Conservation (phyloP, 2,113 vertebrate genomes). For the Fregetta grallaria region DNA sequence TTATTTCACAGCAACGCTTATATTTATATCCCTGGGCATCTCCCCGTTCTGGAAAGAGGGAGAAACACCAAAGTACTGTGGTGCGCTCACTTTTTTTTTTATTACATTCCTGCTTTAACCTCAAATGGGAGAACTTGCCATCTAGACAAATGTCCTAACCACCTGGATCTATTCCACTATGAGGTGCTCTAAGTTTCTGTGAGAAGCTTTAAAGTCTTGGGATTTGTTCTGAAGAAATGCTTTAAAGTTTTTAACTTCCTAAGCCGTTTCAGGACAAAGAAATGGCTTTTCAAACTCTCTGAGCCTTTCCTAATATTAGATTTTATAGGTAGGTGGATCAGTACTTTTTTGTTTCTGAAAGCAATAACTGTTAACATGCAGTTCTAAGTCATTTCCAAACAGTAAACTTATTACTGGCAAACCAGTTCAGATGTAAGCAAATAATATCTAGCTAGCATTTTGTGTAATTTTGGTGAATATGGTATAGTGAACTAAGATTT, state of each 20-base stretch:
- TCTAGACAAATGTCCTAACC: neutral
- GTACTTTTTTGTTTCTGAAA: neutral
- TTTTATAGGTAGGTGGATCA: neutral
- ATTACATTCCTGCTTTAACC: neutral
- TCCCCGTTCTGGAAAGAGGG: neutral
- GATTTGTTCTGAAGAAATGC: neutral
- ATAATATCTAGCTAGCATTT: neutral
- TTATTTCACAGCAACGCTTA: neutral
- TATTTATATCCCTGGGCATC: neutral
- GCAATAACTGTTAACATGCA: neutral
- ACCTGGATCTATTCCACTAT: neutral
- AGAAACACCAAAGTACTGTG: neutral
- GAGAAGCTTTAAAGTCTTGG: neutral
- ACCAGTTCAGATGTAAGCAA: neutral
- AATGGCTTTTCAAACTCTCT: neutral
- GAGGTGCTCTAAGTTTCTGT: neutral
- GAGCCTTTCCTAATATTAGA: neutral
- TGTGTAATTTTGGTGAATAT: neutral
- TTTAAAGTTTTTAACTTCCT: neutral
- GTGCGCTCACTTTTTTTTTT: neutral
- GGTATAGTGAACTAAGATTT: neutral
- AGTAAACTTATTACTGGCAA: neutral
- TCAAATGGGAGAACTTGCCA: neutral
- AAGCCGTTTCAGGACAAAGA: conserved; percentile 6
- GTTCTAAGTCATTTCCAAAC: neutral